Percentiles rank a stretch among this genome's conserved stretches.
These are phyloP conservation scores for Periophthalmodon schlosseri DNA, from an alignment of 2,113 vertebrate species.

Conservation along the genomic window DNA sequence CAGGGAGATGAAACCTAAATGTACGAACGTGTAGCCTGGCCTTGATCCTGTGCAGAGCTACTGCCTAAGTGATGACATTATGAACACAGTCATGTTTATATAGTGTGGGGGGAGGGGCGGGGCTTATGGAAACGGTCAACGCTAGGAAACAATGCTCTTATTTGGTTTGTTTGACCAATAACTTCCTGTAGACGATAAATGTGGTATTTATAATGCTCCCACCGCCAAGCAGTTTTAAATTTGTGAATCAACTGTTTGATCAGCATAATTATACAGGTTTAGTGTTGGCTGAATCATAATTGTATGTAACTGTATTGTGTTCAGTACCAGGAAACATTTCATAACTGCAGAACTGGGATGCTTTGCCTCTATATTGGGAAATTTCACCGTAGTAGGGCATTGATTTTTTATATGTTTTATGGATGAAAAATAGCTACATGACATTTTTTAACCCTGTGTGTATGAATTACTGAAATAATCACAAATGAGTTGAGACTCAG, in stretches of 20 bases:
- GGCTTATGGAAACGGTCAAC: constrained; percentile 49
- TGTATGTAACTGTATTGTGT: neutral
- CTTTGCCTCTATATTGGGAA: too few species aligned
- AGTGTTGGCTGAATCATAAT: neutral
- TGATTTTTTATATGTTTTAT: too few species aligned
- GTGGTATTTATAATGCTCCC: constrained; percentile 53
- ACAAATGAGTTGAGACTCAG: too few species aligned
- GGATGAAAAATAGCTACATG: too few species aligned
- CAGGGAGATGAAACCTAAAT: neutral
- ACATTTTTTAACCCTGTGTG: too few species aligned
- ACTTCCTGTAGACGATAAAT: constrained; percentile 69
- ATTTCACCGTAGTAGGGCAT: too few species aligned
- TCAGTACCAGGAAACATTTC: too few species aligned
- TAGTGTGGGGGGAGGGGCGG: constrained; percentile 15
- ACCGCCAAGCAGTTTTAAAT: constrained; percentile 29
- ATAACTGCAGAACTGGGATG: too few species aligned
- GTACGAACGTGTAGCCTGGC: constrained; percentile 22
- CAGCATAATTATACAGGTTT: too few species aligned
- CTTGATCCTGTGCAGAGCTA: constrained; percentile 41
- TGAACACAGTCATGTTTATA: constrained; percentile 13
- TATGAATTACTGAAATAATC: too few species aligned
- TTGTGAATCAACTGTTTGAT: neutral
- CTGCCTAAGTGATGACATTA: constrained; percentile 20
- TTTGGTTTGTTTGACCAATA: constrained; percentile 67
- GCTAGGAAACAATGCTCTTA: constrained; percentile 53